Conservation (phyloP, 1,140 invertebrate genomes). For the Drosophila lowei region DNA sequence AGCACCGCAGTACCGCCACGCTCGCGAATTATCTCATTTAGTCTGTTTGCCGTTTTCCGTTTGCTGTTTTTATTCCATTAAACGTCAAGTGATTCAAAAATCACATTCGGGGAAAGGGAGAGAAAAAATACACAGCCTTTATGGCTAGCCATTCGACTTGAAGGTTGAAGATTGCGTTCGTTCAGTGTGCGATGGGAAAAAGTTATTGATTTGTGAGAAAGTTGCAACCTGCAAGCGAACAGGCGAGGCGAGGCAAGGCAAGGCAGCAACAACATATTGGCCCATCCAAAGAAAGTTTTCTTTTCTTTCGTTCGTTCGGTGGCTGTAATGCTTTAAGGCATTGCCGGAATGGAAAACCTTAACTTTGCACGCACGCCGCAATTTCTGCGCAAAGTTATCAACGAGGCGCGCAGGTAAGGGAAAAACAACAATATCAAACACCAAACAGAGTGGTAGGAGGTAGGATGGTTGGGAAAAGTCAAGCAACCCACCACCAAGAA, state of each 20-base stretch:
- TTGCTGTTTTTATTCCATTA: not conserved
- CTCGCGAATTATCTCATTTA: constrained; percentile 22
- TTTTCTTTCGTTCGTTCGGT: constrained; percentile 8
- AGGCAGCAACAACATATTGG: too few relatives aligned
- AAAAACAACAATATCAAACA: constrained; percentile 46
- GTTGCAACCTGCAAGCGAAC: constrained; percentile 49
- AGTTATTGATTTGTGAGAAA: constrained; percentile 72
- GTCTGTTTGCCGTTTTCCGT: constrained; percentile 34
- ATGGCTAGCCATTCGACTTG: not conserved
- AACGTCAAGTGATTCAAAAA: constrained; percentile 1
- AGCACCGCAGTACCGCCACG: constrained; percentile 45
- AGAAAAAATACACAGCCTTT: not conserved
- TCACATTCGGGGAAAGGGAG: not conserved
- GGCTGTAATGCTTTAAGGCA: constrained; percentile 34
- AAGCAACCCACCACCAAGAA: constrained; percentile 41
- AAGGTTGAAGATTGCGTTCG: not conserved
- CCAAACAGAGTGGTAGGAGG: constrained; percentile 1
- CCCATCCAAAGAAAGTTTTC: constrained; percentile 64
- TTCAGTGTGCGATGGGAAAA: constrained; percentile 31
- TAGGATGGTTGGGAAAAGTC: constrained; percentile 21
- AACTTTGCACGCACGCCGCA: constrained; percentile 82
- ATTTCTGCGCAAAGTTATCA: constrained; percentile 82
- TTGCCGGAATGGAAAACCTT: constrained; percentile 78
- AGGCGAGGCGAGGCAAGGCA: not conserved
- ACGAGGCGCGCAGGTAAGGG: constrained; percentile 77